These are phyloP conservation scores for Lithodes maja DNA, from an alignment of 2,888 invertebrate species.

Conservation along the genomic window DNA sequence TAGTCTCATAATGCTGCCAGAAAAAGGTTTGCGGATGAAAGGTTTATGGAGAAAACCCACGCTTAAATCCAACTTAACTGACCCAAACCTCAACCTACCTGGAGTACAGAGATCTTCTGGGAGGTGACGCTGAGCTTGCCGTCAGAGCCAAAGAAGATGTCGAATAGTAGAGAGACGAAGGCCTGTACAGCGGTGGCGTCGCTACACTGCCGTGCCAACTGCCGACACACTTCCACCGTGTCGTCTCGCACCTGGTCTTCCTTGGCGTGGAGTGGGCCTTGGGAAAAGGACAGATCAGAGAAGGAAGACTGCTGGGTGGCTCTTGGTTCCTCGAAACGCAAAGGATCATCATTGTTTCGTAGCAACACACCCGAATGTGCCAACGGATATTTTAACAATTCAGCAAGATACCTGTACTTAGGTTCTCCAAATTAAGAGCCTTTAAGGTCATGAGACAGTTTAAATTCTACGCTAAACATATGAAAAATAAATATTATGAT, in stretches of 20 bases:
- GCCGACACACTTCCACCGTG: slow-evolving; percentile 83
- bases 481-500: neutral
- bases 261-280: slow-evolving; percentile 82
- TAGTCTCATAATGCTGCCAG: too few relatives aligned
- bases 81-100: slow-evolving; percentile 76
- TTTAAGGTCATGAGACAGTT: too few relatives aligned
- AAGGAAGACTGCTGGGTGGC: too few relatives aligned
- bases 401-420: too few relatives aligned
- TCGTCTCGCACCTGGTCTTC: slow-evolving; percentile 85
- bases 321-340: too few relatives aligned
- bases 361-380: too few relatives aligned
- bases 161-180: slow-evolving; percentile 82
- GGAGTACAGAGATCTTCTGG: slow-evolving; percentile 90
- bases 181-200: slow-evolving; percentile 81
- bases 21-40: too few relatives aligned
- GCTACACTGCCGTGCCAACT: slow-evolving; percentile 84
- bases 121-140: slow-evolving; percentile 92
- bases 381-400: too few relatives aligned
- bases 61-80: neutral
- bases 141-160: slow-evolving; percentile 89
- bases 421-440: too few relatives aligned
- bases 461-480: neutral
- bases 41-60: neutral
- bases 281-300: too few relatives aligned
- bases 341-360: too few relatives aligned